These are phyloP conservation scores for Microplitis deprimator DNA, from an alignment of 2,888 invertebrate genomes.

Conservation along the genomic window DNA sequence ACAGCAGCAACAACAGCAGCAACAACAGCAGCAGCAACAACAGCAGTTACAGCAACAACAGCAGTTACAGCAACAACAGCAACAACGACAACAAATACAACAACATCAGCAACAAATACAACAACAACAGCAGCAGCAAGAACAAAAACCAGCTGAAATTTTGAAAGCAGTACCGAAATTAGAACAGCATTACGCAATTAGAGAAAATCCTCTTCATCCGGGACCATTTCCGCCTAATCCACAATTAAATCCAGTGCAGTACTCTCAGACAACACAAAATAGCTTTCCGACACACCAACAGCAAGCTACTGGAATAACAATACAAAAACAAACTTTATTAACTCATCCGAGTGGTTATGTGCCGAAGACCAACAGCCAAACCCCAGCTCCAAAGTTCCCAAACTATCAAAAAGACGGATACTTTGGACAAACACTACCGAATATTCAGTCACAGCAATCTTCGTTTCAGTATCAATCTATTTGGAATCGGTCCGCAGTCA, in stretches of 20 bases:
- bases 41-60: constrained; percentile 55
- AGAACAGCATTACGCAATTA: constrained; percentile 78
- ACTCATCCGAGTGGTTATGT: constrained; percentile 35
- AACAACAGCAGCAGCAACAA: constrained; percentile 54
- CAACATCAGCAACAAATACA: constrained; percentile 58
- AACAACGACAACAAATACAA: constrained; percentile 66
- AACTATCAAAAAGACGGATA: constrained; percentile 66
- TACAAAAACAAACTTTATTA: constrained; percentile 38
- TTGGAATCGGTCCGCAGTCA: constrained; percentile 63
- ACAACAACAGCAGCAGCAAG: constrained; percentile 57
- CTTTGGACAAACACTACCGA: constrained; percentile 59
- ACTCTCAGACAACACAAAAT: constrained; percentile 57
- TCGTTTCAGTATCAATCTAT: constrained; percentile 54
- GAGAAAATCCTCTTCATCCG: constrained; percentile 68
- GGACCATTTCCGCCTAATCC: constrained; percentile 67
- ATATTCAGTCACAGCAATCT: constrained; percentile 63
- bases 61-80: constrained; percentile 57
- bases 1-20: constrained; percentile 65
- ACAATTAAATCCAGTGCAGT: constrained; percentile 51
- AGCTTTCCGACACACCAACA: constrained; percentile 72
- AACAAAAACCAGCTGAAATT: constrained; percentile 79
- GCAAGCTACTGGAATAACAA: constrained; percentile 41
- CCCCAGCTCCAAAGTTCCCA: constrained; percentile 57
- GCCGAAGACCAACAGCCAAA: constrained; percentile 53
- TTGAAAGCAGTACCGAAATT: constrained; percentile 84